A percentile compares a stretch with the other conserved stretches of the same genome.
These are phyloP conservation scores for Cheilosia pagana DNA, from an alignment of 2,888 invertebrate genomes.

Conservation along the genomic window DNA sequence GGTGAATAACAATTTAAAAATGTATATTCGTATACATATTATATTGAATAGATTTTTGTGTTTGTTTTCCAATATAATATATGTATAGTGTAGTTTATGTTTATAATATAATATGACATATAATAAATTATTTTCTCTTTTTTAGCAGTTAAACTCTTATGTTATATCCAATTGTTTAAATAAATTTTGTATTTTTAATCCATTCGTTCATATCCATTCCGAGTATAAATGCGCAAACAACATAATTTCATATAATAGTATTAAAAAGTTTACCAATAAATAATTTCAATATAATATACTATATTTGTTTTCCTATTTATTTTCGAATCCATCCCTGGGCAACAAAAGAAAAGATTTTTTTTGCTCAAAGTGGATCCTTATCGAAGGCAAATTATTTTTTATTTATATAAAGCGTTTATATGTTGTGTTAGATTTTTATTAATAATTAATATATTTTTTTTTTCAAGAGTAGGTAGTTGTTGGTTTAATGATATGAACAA, in stretches of 20 bases:
- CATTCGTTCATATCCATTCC: conserved; percentile 59
- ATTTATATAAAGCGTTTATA: conserved; percentile 60
- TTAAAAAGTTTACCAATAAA: conserved; percentile 36
- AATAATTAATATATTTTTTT: conserved; percentile 3
- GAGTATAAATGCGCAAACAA: conserved; percentile 28
- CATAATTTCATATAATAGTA: conserved; percentile 31
- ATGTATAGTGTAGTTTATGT: conserved; percentile 13
- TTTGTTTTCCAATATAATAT: conserved; percentile 44
- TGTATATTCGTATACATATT: conserved; percentile 39
- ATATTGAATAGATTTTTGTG: conserved; percentile 23
- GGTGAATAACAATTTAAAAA: conserved; percentile 58
- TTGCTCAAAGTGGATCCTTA: conserved; percentile 49
- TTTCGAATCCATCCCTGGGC: conserved; percentile 45
- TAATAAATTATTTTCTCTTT: conserved; percentile 13
- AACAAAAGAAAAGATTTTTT: conserved; percentile 7
- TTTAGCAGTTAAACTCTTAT: conserved; percentile 25
- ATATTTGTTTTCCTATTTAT: conserved; percentile 27
- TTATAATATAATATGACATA: conserved; percentile 28
- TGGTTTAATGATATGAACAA: not conserved
- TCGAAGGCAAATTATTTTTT: conserved; percentile 70
- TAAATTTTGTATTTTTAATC: conserved; percentile 40
- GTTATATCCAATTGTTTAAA: conserved; percentile 50
- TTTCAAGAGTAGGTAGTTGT: not conserved
- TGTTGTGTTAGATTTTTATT: conserved; percentile 18
- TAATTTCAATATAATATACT: conserved; percentile 46